phyloP scores from a whole-genome alignment of 2,888 invertebrate species.

The Brenthis daphne region DNA sequence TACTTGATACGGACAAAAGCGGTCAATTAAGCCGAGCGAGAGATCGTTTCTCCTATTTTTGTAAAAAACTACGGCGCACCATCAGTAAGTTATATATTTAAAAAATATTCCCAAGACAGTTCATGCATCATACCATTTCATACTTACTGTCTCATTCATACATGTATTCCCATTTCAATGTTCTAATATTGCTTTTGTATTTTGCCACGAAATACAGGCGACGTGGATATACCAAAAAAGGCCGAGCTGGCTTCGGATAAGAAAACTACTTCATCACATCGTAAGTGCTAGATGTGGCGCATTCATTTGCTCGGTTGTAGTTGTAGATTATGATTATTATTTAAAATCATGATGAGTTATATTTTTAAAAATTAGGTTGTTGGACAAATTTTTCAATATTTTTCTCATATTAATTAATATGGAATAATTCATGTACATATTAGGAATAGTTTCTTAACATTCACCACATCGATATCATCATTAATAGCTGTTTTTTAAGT shows the following conservation, averaged over 20 bases:
- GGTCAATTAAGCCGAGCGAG: constrained; percentile 74
- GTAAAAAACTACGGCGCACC: constrained; percentile 78
- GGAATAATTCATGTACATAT: too few relatives aligned
- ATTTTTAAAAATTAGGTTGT: too few relatives aligned
- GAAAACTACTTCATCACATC: constrained; percentile 75
- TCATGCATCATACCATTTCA: constrained; percentile 24
- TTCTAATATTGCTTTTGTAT: constrained; percentile 81
- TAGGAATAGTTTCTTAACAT: too few relatives aligned
- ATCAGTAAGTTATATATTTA: constrained; percentile 69
- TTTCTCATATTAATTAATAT: too few relatives aligned
- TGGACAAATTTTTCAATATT: not conserved
- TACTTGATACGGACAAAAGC: constrained; percentile 72
- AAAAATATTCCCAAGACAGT: constrained; percentile 18
- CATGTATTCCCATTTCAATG: constrained; percentile 58
- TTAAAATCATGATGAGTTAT: not conserved
- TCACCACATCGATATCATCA: too few relatives aligned
- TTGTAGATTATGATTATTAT: constrained; percentile 36
- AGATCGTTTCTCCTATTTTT: constrained; percentile 72
- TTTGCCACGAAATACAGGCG: constrained; percentile 75
- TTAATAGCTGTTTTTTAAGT: too few relatives aligned
- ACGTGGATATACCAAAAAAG: constrained; percentile 81
- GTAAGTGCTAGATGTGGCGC: constrained; percentile 80
- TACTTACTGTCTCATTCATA: constrained; percentile 37
- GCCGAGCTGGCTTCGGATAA: constrained; percentile 77
- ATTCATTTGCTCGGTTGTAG: constrained; percentile 53